phyloP scores from a whole-genome alignment of 2,113 vertebrate genomes.

The Podilymbus podiceps region DNA sequence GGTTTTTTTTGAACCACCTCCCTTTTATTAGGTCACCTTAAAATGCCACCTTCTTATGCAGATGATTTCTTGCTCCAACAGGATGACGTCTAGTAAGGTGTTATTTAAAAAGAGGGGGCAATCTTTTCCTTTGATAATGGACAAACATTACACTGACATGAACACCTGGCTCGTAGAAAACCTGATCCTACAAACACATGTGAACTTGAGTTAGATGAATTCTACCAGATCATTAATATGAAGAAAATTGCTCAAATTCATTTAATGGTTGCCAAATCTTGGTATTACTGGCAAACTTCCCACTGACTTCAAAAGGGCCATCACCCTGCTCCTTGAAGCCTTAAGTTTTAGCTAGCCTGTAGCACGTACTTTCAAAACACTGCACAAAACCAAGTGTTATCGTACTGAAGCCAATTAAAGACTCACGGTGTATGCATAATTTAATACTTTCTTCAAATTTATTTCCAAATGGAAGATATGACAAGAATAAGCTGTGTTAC shows the following conservation, averaged over 20 bases:
- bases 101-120: background rate
- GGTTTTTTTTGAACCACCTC: background rate
- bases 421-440: background rate
- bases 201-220: background rate
- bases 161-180: background rate
- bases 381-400: background rate
- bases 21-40: background rate
- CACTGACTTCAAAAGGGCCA: background rate
- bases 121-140: background rate
- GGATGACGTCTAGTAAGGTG: background rate
- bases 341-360: background rate
- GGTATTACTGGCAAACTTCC: background rate
- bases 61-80: background rate
- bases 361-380: background rate
- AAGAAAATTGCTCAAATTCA: background rate
- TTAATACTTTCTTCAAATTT: background rate
- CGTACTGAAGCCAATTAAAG: background rate
- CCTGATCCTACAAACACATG: background rate
- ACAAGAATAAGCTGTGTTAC: background rate
- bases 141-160: background rate
- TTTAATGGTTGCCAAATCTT: conserved; percentile 4
- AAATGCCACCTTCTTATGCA: background rate
- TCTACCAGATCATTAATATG: background rate
- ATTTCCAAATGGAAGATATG: background rate
- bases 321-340: background rate